phyloP scores from a whole-genome alignment of 2,888 invertebrate genomes.

The Cerastoderma edule region DNA sequence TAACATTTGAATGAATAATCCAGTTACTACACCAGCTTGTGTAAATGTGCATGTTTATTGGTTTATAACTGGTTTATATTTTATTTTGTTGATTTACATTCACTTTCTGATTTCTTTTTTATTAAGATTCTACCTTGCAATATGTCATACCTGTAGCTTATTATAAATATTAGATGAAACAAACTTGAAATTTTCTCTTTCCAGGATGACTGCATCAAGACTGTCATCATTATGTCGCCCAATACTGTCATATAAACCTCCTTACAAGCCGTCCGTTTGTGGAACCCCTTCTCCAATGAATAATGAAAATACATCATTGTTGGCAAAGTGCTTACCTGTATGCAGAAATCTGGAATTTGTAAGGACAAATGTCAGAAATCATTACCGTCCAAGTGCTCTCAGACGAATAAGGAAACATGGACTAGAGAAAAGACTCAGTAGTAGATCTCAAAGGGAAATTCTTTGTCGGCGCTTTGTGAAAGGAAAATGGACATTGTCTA shows the following conservation, averaged over 20 bases:
- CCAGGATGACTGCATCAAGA: background rate
- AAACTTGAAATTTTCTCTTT: too few relatives aligned
- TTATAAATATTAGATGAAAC: too few relatives aligned
- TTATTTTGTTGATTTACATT: too few relatives aligned
- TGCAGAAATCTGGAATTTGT: background rate
- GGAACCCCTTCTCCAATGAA: background rate
- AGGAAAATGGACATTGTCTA: constrained; percentile 63
- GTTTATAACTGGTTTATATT: too few relatives aligned
- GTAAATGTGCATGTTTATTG: too few relatives aligned
- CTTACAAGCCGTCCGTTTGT: background rate
- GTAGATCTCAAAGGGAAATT: constrained; percentile 63
- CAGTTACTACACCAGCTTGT: too few relatives aligned
- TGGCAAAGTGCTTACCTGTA: background rate
- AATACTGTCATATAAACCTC: background rate
- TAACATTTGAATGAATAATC: too few relatives aligned
- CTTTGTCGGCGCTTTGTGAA: constrained; percentile 71
- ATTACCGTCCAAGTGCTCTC: constrained; percentile 69
- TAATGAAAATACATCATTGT: background rate
- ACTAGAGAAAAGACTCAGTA: constrained; percentile 65
- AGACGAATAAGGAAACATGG: constrained; percentile 75
- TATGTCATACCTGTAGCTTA: too few relatives aligned
- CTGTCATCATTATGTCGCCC: constrained; percentile 17
- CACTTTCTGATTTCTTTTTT: too few relatives aligned
- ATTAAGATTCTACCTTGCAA: too few relatives aligned
- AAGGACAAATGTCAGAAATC: constrained; percentile 28